Conservation (phyloP, 92 coral and sea anemone genomes). For the Heliopora coerulea region DNA sequence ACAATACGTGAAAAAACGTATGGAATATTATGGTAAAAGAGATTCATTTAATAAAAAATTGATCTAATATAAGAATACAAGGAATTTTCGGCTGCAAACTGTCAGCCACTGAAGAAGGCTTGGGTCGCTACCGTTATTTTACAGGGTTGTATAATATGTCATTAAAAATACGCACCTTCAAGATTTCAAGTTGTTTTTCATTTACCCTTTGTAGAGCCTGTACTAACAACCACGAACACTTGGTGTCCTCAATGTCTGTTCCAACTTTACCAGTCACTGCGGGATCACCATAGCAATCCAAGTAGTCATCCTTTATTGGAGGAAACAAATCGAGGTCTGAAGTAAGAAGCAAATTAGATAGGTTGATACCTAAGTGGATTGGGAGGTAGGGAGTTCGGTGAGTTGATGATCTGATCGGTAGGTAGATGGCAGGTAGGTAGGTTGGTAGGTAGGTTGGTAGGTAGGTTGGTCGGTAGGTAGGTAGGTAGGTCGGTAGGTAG, state of each 20-base stretch:
- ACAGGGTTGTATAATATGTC: too few species aligned
- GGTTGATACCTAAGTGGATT: background rate
- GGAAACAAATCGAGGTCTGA: background rate
- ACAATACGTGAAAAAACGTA: too few species aligned
- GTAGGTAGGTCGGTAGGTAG: background rate
- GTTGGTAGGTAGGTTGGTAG: too few species aligned
- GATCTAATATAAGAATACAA: too few species aligned
- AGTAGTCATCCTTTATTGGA: conserved; percentile 73
- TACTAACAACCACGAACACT: conserved; percentile 91
- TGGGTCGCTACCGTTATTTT: too few species aligned
- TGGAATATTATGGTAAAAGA: too few species aligned
- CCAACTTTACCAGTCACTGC: conserved; percentile 90
- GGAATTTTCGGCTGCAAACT: too few species aligned
- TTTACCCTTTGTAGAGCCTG: conserved; percentile 74
- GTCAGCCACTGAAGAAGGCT: too few species aligned
- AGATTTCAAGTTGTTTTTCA: conserved; percentile 60
- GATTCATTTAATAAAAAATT: too few species aligned
- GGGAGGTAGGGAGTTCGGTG: background rate
- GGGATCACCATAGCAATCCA: conserved; percentile 94
- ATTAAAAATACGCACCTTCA: too few species aligned
- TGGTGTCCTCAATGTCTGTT: conserved; percentile 93
- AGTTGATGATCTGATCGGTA: background rate
- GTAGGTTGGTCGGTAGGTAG: too few species aligned
- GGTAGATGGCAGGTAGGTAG: background rate
- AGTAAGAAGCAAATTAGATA: too few species aligned